A percentile compares a stretch with the other conserved stretches of the same genome.
Evolutionary conservation across 1,140 invertebrate species (phyloP).

Genomic region (Anthonomus grandis): DNA sequence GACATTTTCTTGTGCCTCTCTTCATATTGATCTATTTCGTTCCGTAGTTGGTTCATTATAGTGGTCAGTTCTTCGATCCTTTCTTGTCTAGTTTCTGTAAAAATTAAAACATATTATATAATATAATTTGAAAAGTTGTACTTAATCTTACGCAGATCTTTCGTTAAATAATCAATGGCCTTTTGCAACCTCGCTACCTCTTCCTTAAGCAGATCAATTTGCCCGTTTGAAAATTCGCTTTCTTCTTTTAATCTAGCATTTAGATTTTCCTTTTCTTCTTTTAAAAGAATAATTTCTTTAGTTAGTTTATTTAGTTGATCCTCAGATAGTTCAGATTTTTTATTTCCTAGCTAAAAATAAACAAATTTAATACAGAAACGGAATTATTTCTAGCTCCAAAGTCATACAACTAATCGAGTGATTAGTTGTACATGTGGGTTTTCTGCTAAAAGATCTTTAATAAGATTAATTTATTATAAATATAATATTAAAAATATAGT

Average conservation of each 20-base stretch:
- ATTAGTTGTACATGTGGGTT: no score
- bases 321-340: constrained; percentile 9
- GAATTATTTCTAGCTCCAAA: no score
- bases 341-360: constrained; percentile 10
- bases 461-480: no score
- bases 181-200: constrained; percentile 6
- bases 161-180: not conserved
- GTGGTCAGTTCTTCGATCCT: constrained; percentile 4
- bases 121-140: not conserved
- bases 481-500: no score
- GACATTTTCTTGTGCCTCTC: constrained; percentile 3
- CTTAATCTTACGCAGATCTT: constrained; percentile 7
- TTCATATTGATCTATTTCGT: constrained; percentile 7
- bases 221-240: not conserved
- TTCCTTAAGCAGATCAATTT: constrained; percentile 4
- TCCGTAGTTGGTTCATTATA: not conserved
- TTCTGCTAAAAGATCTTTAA: no score
- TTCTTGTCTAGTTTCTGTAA: constrained; percentile 11
- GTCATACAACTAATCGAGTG: no score
- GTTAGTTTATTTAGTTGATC: constrained; percentile 12
- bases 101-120: constrained; percentile 2
- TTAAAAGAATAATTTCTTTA: constrained; percentile 23
- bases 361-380: no score
- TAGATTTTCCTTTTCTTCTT: constrained; percentile 19
- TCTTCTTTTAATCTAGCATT: constrained; percentile 13